These are phyloP conservation scores for Falcaria lacertinaria DNA, from an alignment of 2,888 invertebrate genomes.

Conservation along the genomic window DNA sequence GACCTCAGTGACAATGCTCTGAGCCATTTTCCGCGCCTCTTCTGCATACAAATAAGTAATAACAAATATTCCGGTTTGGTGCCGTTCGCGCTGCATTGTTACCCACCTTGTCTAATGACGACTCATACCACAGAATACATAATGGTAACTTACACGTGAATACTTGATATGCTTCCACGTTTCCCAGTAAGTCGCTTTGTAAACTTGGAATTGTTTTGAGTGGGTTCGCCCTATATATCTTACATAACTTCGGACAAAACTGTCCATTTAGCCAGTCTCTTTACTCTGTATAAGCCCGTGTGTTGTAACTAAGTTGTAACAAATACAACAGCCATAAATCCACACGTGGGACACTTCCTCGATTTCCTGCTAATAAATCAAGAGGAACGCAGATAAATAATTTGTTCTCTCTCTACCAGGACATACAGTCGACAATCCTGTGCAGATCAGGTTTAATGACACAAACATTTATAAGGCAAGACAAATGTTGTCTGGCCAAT, in stretches of 20 bases:
- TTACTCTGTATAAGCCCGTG: neutral
- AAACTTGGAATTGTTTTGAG: neutral
- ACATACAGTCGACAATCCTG: neutral
- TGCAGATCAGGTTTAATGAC: neutral
- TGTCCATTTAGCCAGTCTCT: neutral
- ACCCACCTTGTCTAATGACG: neutral
- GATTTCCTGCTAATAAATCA: constrained; percentile 1
- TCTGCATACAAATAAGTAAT: constrained; percentile 27
- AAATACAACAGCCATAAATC: constrained; percentile 2
- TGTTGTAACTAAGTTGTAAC: neutral
- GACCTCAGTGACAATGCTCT: constrained; percentile 21
- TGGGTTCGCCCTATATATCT: neutral
- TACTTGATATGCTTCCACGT: neutral
- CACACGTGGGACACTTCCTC: constrained; percentile 2
- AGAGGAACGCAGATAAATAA: neutral
- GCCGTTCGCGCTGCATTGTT: neutral
- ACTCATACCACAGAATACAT: too few species aligned
- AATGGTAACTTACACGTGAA: neutral
- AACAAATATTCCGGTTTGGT: constrained; percentile 1
- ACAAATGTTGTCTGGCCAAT: constrained; percentile 1
- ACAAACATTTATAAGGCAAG: neutral
- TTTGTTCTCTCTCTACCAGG: neutral
- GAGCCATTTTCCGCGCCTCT: constrained; percentile 15
- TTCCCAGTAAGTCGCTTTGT: neutral
- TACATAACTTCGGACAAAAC: too few species aligned